These are phyloP conservation scores for Porites australiensis DNA, from an alignment of 64 coral and sea anemone genomes.

Conservation along the genomic window DNA sequence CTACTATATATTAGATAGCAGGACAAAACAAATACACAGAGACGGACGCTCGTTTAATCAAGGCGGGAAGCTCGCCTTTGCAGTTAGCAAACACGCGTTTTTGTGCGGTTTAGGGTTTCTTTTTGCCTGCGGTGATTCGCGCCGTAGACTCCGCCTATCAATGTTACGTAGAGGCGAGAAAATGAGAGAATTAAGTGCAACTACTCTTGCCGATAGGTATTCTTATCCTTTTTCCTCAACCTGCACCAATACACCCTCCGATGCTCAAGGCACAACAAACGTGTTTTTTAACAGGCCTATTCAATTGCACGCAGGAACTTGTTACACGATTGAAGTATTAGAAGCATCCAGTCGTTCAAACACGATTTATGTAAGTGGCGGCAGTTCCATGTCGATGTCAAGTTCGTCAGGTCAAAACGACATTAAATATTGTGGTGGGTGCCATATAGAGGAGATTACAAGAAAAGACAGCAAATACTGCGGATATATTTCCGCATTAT, in stretches of 20 bases:
- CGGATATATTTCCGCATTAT: too few species aligned
- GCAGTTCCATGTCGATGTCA: too few species aligned
- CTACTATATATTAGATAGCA: not conserved
- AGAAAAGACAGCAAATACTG: too few species aligned
- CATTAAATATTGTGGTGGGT: too few species aligned
- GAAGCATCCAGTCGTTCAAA: not conserved
- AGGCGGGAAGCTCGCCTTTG: not conserved
- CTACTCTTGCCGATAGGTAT: not conserved
- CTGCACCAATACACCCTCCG: too few species aligned
- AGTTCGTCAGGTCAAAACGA: too few species aligned
- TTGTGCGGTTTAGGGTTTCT: not conserved
- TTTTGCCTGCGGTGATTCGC: not conserved
- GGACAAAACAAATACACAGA: not conserved
- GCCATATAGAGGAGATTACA: too few species aligned
- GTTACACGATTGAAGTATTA: not conserved
- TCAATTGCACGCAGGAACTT: not conserved
- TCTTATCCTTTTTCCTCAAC: not conserved
- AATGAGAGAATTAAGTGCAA: not conserved
- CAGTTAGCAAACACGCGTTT: not conserved
- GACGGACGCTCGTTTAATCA: not conserved
- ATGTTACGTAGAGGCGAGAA: not conserved
- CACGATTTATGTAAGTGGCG: not conserved
- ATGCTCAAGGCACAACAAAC: too few species aligned
- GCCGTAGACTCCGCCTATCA: not conserved
- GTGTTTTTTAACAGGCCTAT: slow-evolving; percentile 17